Conservation (phyloP, 2,797 vertebrate species). For the Myotis vivesi region DNA sequence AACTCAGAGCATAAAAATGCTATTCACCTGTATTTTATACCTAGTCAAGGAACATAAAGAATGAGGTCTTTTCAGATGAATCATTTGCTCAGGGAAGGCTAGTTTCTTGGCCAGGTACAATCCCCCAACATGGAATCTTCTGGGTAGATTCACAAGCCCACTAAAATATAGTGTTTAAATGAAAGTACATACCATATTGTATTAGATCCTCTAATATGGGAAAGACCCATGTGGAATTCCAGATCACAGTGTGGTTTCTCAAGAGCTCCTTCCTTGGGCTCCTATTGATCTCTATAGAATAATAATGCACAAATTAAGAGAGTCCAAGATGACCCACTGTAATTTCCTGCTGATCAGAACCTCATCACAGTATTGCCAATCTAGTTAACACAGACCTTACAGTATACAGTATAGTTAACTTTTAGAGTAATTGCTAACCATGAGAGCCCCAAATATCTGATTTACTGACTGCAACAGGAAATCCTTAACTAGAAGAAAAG, state of each 20-base stretch:
- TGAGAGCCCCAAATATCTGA: slow-evolving; percentile 27
- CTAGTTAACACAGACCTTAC: neutral
- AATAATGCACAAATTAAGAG: slow-evolving; percentile 48
- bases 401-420: neutral
- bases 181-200: neutral
- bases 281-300: slow-evolving; percentile 3
- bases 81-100: slow-evolving; percentile 16
- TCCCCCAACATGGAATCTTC: neutral
- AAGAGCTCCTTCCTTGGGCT: neutral
- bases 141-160: neutral
- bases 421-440: slow-evolving; percentile 1
- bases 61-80: slow-evolving; percentile 1
- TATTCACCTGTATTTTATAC: neutral
- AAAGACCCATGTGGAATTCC: neutral
- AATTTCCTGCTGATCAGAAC: slow-evolving; percentile 50
- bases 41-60: neutral
- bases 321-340: neutral
- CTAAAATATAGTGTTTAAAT: neutral
- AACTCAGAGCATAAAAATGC: neutral
- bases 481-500: slow-evolving; percentile 23
- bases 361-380: slow-evolving; percentile 25
- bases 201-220: neutral
- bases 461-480: slow-evolving; percentile 27
- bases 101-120: neutral
- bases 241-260: neutral